A percentile compares a stretch with the other conserved stretches of the same genome.
Evolutionary conservation across 2,888 invertebrate species (phyloP).

Genomic region (Xylocampa areola): DNA sequence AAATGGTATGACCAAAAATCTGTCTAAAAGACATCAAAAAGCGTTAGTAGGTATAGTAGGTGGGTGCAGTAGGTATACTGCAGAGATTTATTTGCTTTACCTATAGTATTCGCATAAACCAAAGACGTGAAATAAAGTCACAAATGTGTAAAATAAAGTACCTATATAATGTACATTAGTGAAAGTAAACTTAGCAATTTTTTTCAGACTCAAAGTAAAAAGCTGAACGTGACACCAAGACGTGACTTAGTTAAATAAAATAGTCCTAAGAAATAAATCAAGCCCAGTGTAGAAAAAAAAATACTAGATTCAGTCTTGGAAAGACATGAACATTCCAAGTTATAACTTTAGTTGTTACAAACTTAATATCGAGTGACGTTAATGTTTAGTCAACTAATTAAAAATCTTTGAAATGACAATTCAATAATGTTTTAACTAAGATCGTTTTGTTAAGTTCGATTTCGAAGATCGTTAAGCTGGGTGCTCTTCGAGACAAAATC

Average conservation of each 20-base stretch:
- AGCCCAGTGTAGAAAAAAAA: slow-evolving; percentile 23
- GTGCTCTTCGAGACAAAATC: too few relatives aligned
- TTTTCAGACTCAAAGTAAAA: slow-evolving; percentile 36
- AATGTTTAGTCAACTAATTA: too few relatives aligned
- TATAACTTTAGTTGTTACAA: background rate
- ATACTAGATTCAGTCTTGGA: slow-evolving; percentile 3
- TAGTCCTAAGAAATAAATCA: slow-evolving; percentile 32
- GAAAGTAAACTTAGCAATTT: slow-evolving; percentile 33
- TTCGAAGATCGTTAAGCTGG: too few relatives aligned
- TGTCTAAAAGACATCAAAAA: too few relatives aligned
- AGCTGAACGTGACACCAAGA: slow-evolving; percentile 32
- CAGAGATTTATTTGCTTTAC: too few relatives aligned
- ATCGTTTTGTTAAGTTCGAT: too few relatives aligned
- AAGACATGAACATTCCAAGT: background rate
- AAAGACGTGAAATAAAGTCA: slow-evolving; percentile 31
- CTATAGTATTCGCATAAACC: slow-evolving; percentile 36
- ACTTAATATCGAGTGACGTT: too few relatives aligned
- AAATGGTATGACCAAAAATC: too few relatives aligned
- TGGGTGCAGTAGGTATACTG: too few relatives aligned
- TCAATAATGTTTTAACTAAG: too few relatives aligned
- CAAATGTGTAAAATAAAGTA: slow-evolving; percentile 41
- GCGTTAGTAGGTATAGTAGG: too few relatives aligned
- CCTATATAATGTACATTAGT: slow-evolving; percentile 32
- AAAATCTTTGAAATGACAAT: too few relatives aligned
- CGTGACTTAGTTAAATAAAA: slow-evolving; percentile 40